Percentiles rank a stretch among this genome's conserved stretches.
Evolutionary conservation across 2,113 vertebrate species (phyloP).

Genomic region (Peucedramus taeniatus): DNA sequence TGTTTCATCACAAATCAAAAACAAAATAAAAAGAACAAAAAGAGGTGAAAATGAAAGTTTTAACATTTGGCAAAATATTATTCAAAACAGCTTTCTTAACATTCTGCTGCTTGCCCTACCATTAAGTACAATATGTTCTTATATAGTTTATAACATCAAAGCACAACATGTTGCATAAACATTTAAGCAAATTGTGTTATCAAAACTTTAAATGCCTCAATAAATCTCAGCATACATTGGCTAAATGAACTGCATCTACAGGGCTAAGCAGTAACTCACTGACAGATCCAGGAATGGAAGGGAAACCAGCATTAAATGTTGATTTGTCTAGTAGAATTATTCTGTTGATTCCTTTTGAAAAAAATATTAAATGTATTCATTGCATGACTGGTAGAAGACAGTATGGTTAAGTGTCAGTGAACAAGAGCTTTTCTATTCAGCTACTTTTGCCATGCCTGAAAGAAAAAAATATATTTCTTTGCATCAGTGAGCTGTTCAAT

Average conservation of each 20-base stretch:
- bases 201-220: not conserved
- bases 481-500: not conserved
- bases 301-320: not conserved
- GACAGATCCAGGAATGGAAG: not conserved
- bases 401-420: conserved; percentile 1
- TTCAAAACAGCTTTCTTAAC: conserved; percentile 27
- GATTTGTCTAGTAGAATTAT: not conserved
- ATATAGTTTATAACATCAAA: not conserved
- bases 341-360: not conserved
- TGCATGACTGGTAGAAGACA: conserved; percentile 33
- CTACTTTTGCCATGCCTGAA: not conserved
- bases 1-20: not conserved
- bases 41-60: not conserved
- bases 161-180: conserved; percentile 4
- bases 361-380: not conserved
- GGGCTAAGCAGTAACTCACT: not conserved
- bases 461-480: not conserved
- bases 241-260: not conserved
- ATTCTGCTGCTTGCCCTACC: conserved; percentile 18
- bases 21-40: not conserved
- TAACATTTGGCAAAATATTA: conserved; percentile 29
- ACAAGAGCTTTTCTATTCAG: conserved; percentile 20
- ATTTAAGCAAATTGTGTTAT: conserved; percentile 1
- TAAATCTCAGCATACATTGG: not conserved
- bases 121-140: conserved; percentile 43